Base-by-base conservation (phyloP, 2,888 invertebrate species). In the Pseudanteris insignis region DNA sequence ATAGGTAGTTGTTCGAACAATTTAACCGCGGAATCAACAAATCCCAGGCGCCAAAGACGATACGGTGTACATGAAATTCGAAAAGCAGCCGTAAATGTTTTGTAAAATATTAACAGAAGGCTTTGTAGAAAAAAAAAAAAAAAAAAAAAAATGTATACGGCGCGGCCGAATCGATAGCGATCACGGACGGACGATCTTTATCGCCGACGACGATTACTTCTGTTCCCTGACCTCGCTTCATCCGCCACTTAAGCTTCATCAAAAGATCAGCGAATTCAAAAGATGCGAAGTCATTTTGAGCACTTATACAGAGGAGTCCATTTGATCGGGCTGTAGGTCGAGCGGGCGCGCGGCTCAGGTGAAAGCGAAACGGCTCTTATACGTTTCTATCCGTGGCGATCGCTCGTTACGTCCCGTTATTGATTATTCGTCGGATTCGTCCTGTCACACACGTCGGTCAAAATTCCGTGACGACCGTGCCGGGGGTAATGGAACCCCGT, bases 321-420 rank as follows among this genome's bases (percentile, higher is more conserved):
- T 40, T 37, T 26, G 53, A 63, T 58, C 53, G 38, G 47, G 37
- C 62, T 37, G 43, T 47, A 43, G 47, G 46, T 36, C 50, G 46
- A 34, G 25, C 26, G 51, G 41, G 46, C 62, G 34, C 37, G 28
- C 33, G 53, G 64, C 65, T 53, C 44, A 55, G 44, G 64, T 65
- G 64, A 67, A 69, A 70, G 65, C 64, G 67, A 69, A 62, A 40
- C 61, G 55, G 55, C 64, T 54, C 29, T 64, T 48, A 51, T 54
- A 54, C 43, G 63, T 47, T 53, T 53, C 51, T 44, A 47, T 54
- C 57, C 55, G 30, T 41, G 46, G 12, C 53, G 58, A 60, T 64
- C 63, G 59, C 68, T 71, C 67, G 70, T 72, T 72, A 69, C 61
- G 43, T 63, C 50, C 63, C 65, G 67, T 73, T 75, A 75, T 75